Percentiles rank a stretch among this genome's conserved stretches.
These are phyloP conservation scores for Leptogaster cylindrica DNA, from an alignment of 2,888 invertebrate species.

Conservation along the genomic window DNA sequence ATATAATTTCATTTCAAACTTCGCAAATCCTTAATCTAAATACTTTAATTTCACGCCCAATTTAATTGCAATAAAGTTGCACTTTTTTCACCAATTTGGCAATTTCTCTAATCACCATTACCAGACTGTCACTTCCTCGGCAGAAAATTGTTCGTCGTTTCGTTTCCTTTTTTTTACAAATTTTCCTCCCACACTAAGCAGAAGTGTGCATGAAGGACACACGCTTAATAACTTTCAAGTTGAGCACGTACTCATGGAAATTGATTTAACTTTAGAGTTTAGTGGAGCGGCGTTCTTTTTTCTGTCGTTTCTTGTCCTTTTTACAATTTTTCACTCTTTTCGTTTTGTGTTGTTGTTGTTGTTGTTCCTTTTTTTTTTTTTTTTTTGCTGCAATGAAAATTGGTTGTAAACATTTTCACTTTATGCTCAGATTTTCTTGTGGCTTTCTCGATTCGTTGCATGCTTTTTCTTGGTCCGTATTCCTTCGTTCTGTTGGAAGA, in stretches of 20 bases:
- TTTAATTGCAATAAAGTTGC: no score
- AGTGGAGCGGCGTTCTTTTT: neutral
- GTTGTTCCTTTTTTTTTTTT: neutral
- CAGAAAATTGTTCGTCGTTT: no score
- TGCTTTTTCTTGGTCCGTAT: neutral
- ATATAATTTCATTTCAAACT: no score
- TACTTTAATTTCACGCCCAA: no score
- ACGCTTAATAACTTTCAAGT: conserved; percentile 4
- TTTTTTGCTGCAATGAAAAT: conserved; percentile 1
- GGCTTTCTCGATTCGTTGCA: neutral
- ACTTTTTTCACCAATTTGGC: no score
- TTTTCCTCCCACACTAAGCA: no score
- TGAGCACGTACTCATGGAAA: conserved; percentile 12
- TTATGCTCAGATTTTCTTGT: conserved; percentile 31
- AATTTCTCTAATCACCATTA: no score
- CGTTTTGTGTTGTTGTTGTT: neutral
- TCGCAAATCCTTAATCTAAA: no score
- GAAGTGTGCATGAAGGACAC: neutral
- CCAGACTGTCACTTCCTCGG: no score
- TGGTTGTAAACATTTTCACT: conserved; percentile 38
- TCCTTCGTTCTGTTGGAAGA: no score
- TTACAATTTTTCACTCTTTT: neutral
- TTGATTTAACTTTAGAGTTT: conserved; percentile 4
- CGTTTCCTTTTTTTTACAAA: no score
- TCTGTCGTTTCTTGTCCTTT: neutral